Percentiles rank a stretch among this genome's conserved stretches.
Evolutionary conservation across 2,797 vertebrate genomes (phyloP).

Genomic region (Dermochelys coriacea): DNA sequence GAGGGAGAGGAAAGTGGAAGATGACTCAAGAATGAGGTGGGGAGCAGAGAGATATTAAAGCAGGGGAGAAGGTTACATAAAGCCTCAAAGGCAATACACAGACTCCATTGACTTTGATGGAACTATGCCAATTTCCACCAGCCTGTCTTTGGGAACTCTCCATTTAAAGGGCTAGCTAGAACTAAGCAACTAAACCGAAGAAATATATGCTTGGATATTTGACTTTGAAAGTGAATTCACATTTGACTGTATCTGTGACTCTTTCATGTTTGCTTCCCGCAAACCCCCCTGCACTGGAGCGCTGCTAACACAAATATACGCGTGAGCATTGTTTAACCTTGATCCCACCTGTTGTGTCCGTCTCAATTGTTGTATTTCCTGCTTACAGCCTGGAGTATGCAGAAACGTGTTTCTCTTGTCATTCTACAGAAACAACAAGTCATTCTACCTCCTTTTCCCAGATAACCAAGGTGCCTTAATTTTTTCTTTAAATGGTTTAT

Average conservation of each 20-base stretch:
- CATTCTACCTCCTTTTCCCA: slow-evolving; percentile 35
- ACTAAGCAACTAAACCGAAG: background rate
- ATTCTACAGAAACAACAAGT: background rate
- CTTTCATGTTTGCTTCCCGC: slow-evolving; percentile 11
- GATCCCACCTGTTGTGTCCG: background rate
- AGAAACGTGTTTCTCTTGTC: slow-evolving; percentile 51
- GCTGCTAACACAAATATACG: background rate
- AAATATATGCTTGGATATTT: background rate
- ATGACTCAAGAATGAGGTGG: background rate
- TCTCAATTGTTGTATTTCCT: background rate
- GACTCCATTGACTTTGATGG: background rate
- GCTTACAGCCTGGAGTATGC: slow-evolving; percentile 15
- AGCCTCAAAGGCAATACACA: background rate
- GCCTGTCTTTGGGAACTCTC: background rate
- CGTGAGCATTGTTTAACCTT: background rate
- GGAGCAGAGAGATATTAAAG: background rate
- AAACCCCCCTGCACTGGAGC: background rate
- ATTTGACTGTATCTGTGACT: background rate
- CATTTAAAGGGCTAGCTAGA: background rate
- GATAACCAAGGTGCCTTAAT: slow-evolving; percentile 40
- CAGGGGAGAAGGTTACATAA: background rate
- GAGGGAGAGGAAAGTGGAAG: background rate
- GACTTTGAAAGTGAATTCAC: background rate
- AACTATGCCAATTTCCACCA: background rate
- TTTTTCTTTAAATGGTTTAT: slow-evolving; percentile 63